Evolutionary conservation across 2,888 invertebrate species (phyloP), one percentile per base, ranked within the genome.

Genomic region (Hypselothyrea guttata): DNA sequence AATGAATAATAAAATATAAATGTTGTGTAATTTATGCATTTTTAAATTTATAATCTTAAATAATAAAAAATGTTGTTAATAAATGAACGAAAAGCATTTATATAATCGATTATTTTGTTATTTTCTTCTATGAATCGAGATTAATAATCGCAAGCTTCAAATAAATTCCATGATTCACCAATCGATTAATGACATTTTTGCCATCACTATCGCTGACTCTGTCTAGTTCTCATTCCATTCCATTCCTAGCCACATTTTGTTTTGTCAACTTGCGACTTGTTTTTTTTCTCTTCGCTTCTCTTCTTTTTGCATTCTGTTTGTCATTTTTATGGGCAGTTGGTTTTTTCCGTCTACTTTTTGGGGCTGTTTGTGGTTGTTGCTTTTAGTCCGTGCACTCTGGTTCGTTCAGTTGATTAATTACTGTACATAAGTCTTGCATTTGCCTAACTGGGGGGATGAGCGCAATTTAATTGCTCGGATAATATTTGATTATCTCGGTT

Each of bases 321-420:
- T 71, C 70, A 56, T 49, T 71, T 75, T 67, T 75, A 69, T 67
- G 67, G 66, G 11, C 67, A 67, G 54, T 71, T 75, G 49, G 33
- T 31, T 55, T 55, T 53, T 51, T 41, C 27, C 22, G 49, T 41
- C 49, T 41, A 41, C 49, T 49, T 49, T 41, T 49, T 28, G 49
- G 46, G 16, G 11, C 41, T 11, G 41, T 12, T 37, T 7, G 7
- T 27, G 7, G 22, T 15, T 53, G 52, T 47, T 47, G 37, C 37
- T 69, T 54, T 49, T 35, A 35, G 51, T 42, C 62, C 33, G 34
- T 45, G 55, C 63, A 30, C 53, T 61, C 53, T 61, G 67, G 58
- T 58, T 59, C 31, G 44, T 41, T 56, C 55, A 45, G 13, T 71
- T 73, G 67, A 73, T 73, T 71, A 73, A 75, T 75, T 73, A 75